phyloP scores from a whole-genome alignment of 1,140 invertebrate species.

The Diorhabda carinulata region DNA sequence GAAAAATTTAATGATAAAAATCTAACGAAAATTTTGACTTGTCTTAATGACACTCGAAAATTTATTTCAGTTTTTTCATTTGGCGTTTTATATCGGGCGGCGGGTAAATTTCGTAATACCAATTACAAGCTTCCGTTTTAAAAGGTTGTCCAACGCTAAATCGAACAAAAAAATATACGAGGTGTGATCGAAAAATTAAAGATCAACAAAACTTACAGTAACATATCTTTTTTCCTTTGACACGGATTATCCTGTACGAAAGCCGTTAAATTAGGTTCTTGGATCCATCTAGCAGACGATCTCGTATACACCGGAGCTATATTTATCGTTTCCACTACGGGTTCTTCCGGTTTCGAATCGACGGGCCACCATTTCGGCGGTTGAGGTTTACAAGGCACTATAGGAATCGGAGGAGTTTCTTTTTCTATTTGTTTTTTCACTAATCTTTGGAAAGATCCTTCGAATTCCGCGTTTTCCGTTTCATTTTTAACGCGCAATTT shows the following conservation, averaged over 20 bases:
- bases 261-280: slow-evolving; percentile 34
- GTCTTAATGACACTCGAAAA: background rate
- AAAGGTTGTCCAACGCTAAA: slow-evolving; percentile 51
- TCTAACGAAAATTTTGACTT: slow-evolving; percentile 8
- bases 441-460: slow-evolving; percentile 13
- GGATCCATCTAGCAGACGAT: slow-evolving; percentile 28
- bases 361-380: slow-evolving; percentile 35
- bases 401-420: slow-evolving; percentile 24
- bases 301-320: background rate
- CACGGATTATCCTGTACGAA: slow-evolving; percentile 36
- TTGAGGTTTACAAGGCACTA: slow-evolving; percentile 20
- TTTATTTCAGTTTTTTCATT: slow-evolving; percentile 29
- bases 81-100: slow-evolving; percentile 37
- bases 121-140: slow-evolving; percentile 52
- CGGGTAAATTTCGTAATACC: slow-evolving; percentile 53
- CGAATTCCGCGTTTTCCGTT: slow-evolving; percentile 23
- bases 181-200: slow-evolving; percentile 28
- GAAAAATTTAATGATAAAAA: slow-evolving; percentile 1
- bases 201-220: slow-evolving; percentile 26
- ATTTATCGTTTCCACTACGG: background rate
- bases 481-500: slow-evolving; percentile 44
- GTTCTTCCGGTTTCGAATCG: background rate
- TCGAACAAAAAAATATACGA: background rate
- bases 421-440: slow-evolving; percentile 23
- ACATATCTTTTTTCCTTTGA: slow-evolving; percentile 33